phyloP scores from a whole-genome alignment of 2,113 vertebrate species.

The Otocyon megalotis region DNA sequence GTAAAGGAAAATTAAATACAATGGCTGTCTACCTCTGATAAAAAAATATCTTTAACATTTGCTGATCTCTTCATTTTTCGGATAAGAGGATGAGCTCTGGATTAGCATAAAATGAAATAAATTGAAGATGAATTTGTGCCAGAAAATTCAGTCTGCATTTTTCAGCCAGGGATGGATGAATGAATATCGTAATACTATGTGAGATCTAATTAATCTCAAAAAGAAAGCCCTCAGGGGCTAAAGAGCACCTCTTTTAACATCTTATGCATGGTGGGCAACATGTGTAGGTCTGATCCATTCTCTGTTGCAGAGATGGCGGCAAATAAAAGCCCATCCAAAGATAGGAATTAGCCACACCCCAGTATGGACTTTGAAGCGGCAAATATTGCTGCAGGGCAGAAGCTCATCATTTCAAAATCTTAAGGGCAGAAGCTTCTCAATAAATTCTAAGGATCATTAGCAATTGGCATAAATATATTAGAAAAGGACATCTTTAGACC shows the following conservation, averaged over 20 bases:
- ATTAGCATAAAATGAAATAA: conserved; percentile 57
- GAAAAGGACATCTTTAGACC: background rate
- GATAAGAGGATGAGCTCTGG: conserved; percentile 38
- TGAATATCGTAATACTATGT: background rate
- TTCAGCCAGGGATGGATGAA: conserved; percentile 33
- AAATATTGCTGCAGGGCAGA: background rate
- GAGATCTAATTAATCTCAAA: conserved; percentile 40
- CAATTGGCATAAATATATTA: background rate
- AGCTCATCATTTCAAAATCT: background rate
- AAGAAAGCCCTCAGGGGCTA: background rate
- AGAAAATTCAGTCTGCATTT: conserved; percentile 53
- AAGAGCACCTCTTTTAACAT: background rate
- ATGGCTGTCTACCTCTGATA: conserved; percentile 58
- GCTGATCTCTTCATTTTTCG: conserved; percentile 64
- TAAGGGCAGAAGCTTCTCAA: background rate
- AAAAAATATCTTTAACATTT: conserved; percentile 67
- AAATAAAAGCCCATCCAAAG: background rate
- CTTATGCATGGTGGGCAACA: background rate
- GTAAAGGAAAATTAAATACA: conserved; percentile 73
- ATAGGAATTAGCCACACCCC: background rate
- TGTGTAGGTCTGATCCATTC: fast-evolving
- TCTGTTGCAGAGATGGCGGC: background rate
- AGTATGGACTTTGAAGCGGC: background rate
- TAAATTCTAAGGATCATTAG: background rate
- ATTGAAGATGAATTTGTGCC: background rate